Evolutionary conservation across 2,888 invertebrate species (phyloP), one percentile per base, ranked within the genome.

Genomic region (Carabus problematicus): DNA sequence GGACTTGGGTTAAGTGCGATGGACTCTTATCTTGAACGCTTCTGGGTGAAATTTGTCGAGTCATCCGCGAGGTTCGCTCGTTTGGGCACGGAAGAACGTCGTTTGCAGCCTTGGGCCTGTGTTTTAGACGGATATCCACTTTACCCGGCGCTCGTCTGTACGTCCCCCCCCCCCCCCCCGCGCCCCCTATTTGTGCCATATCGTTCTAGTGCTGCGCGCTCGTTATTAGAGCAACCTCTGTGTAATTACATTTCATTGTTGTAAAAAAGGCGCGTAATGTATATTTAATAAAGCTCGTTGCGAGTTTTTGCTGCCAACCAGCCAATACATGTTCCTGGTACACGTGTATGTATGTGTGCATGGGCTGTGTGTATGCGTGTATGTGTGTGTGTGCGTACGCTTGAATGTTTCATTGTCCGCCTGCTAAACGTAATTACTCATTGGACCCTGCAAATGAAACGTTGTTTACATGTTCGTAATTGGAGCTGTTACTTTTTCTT

Each of bases 231-330:
- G 12, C 19, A 29, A 39, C 18, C 16, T 9, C 52, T 52, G 40
- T 39, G 40, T 63, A 63, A 63, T 63, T 63, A 63, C 63, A 54
- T 63, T 52, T 39, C 63, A 63, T 63, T 63, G 54, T 63, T 54
- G 52, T 63, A 52, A 63, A 63, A n/a, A 63, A 63, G 52, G 41
- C 52, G 40, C 14, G 63, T 52, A 63, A 63, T 54, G 62, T 49
- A 63, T 63, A 52, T 52, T 63, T 63, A 63, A 63, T 63, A 63
- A 63, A 41, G 52, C 52, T 49, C 18, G 39, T 45, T 45, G 18
- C 8, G 6, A 12, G 12, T 49, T 8, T 18, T 49, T 49, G 6
- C 29, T 29, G 29, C 29, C 29, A 29, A 29, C 29, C 29, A 29
- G 29, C 29, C 6, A 3, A 29, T 29, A 29, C 29, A 29, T 29